Evolutionary conservation across 2,888 invertebrate species (phyloP), one percentile per base, ranked within the genome.

Genomic region (Tholera decimalis): DNA sequence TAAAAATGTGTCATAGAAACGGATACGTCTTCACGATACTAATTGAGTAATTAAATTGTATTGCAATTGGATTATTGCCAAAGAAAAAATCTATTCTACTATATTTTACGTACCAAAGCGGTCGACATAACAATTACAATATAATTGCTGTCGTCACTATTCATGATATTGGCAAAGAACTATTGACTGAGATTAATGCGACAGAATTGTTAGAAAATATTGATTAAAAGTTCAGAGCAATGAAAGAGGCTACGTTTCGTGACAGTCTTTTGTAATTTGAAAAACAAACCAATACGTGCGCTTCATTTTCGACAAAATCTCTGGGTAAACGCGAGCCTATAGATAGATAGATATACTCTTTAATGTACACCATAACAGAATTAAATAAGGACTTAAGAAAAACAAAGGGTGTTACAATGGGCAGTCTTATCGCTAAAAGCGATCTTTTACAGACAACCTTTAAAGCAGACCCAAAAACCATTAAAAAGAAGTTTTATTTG

Each of bases 1-100:
- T 15, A 18, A 57, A n/a, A 49, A 47, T 33, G 30, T 39, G 26
- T 39, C 33, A 22, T 22, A 41, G 22, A 47, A 37, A 46, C 41
- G 9, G 46, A 61, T 30, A 41, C 41, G 26, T 28, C 22, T 22
- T 43, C 44, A 0, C 15, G 13, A 49, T 44, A 49, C 57, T 46
- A 62, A 74, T 50, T 62, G 62, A 53, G 26, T n/a, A 35, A 68
- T 73, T 22, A 50, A 37, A 44, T 35, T 35, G 24, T 18, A 20
- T 44, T 37, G 33, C 11, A 61, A 46, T 43, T 67, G 72, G 67
- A 51, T 35, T n/a, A 20, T 7, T 18, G 67, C 73, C 67, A 60
- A 58, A 41, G 41, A 30, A 55, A 33, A 39, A 47, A 11, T 9
- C 9, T 22, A 28, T 37, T 33, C 33, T 43, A 15, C 37, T 61